phyloP scores from a whole-genome alignment of 1,140 invertebrate species.

The Linepithema humile region DNA sequence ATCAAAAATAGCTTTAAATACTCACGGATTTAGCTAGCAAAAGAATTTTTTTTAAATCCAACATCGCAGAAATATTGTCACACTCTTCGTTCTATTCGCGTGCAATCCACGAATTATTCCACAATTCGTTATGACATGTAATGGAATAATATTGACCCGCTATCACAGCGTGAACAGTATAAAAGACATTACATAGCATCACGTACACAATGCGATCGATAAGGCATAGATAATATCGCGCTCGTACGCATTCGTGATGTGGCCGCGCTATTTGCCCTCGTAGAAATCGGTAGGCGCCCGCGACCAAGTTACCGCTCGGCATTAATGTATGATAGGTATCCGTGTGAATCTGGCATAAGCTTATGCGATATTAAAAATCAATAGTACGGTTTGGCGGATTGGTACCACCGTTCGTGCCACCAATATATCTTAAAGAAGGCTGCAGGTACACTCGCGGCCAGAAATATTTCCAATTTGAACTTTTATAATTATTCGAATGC shows the following conservation, averaged over 20 bases:
- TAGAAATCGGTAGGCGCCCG: constrained; percentile 20
- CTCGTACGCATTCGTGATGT: background rate
- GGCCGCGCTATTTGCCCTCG: background rate
- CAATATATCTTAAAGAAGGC: constrained; percentile 6
- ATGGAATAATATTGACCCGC: background rate
- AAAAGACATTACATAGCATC: background rate
- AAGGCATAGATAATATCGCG: constrained; percentile 15
- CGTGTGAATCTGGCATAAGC: constrained; percentile 60
- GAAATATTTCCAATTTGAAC: constrained; percentile 5
- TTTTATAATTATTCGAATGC: background rate
- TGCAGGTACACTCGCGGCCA: background rate
- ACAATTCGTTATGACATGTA: background rate
- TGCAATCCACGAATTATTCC: too few species aligned
- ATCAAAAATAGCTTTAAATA: background rate
- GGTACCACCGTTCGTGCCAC: constrained; percentile 60
- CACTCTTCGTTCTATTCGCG: background rate
- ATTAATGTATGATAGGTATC: constrained; percentile 63
- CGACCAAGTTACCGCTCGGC: constrained; percentile 14
- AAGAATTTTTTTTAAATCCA: background rate
- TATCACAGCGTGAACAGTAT: background rate
- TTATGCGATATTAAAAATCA: constrained; percentile 69
- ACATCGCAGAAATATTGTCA: background rate
- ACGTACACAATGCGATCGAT: constrained; percentile 16
- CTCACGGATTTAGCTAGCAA: background rate
- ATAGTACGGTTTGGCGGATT: constrained; percentile 61